Evolutionary conservation across 2,888 invertebrate species (phyloP).

Genomic region (Luperina nickerlii): DNA sequence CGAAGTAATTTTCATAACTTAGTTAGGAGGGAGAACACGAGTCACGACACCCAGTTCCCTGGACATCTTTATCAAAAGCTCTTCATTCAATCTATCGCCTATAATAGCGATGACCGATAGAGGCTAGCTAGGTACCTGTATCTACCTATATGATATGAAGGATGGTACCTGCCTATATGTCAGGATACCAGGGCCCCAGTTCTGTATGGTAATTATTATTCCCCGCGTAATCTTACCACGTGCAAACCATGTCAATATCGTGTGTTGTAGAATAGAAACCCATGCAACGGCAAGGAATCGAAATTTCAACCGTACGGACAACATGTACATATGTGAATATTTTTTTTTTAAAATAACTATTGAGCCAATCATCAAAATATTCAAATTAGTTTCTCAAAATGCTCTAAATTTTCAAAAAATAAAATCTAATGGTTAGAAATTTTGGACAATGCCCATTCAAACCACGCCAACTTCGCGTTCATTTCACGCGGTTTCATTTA

Average conservation of each 20-base stretch:
- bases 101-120: neutral
- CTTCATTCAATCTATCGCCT: neutral
- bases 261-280: no score
- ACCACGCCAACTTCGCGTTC: no score
- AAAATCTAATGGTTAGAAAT: no score
- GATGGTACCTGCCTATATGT: neutral
- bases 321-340: no score
- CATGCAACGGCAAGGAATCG: neutral
- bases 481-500: no score
- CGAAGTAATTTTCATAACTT: conserved; percentile 46
- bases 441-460: neutral
- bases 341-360: no score
- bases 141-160: neutral
- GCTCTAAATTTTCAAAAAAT: no score
- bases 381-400: no score
- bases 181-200: neutral
- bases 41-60: neutral
- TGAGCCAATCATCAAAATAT: no score
- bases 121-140: neutral
- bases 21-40: neutral
- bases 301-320: neutral
- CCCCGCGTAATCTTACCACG: no score
- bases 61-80: conserved; percentile 28
- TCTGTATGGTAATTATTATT: no score
- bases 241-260: no score